Evolutionary conservation across 1,140 invertebrate genomes (phyloP).

Genomic region (Oncopeltus fasciatus): DNA sequence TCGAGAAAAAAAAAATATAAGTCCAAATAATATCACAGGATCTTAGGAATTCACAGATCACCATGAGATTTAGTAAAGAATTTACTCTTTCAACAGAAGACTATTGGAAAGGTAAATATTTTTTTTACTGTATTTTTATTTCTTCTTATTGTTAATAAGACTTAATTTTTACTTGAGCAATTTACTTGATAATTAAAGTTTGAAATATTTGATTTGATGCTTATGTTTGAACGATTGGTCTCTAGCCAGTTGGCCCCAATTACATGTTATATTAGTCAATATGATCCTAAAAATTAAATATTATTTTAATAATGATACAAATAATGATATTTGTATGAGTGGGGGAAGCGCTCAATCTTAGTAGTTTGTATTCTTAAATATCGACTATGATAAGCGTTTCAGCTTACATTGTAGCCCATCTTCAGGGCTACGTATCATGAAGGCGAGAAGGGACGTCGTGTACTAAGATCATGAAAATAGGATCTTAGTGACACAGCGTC

Average conservation of each 20-base stretch:
- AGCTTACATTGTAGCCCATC: too few species aligned
- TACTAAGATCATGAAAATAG: too few species aligned
- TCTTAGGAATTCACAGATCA: not conserved
- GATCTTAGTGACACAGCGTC: too few species aligned
- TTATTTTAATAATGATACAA: not conserved
- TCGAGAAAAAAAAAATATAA: not conserved
- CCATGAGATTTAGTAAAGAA: not conserved
- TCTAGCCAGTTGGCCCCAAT: too few species aligned
- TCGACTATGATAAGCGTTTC: too few species aligned
- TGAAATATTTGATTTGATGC: not conserved
- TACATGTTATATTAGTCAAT: not conserved
- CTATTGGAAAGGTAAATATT: conserved; percentile 2
- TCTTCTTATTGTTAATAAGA: not conserved
- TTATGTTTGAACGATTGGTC: too few species aligned
- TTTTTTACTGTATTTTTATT: not conserved
- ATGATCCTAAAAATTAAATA: not conserved
- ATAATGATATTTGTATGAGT: too few species aligned
- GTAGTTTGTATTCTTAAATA: too few species aligned
- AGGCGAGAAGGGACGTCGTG: too few species aligned
- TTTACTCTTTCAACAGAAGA: not conserved
- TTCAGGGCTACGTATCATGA: too few species aligned
- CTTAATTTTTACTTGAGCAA: not conserved
- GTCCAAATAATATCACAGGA: not conserved
- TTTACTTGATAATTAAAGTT: not conserved
- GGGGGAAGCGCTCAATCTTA: too few species aligned